Evolutionary conservation across 2,113 vertebrate species (phyloP), one percentile per base, ranked within the genome.

Genomic region (Balaeniceps rex): DNA sequence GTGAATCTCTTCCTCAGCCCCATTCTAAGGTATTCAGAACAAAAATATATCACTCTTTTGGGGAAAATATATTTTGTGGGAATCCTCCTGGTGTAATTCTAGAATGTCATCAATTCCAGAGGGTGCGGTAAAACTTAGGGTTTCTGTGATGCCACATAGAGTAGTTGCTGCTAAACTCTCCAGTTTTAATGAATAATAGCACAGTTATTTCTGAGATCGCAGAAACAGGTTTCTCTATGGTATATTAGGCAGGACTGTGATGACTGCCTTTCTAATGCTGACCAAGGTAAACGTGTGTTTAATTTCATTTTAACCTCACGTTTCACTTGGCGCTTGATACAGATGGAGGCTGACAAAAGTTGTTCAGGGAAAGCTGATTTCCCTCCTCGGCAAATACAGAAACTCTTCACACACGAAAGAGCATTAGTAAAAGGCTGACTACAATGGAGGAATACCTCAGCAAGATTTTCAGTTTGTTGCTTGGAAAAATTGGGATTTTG

Each of bases 301-400:
- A 52, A 87, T 89, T 93, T 96, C 38, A 40, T 57, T 79, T 84
- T 77, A 72, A 81, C 57, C 63, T 86, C 77, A 63, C 72, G 40
- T 93, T 95, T 93, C 92, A 70, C 74, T 96, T 92, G 82, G 84
- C 33, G 19, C 51, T 80, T 95, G 82, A 94, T 90, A 57, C 36
- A 76, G 80, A 91, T 94, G 63, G 75, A 85, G 64, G 57, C 77
- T 80, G 87, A 83, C 84, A 87, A 70, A 94, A 93, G 58, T 81
- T 88, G 68, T 92, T 91, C 71, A 55, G 86, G 93, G 92, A 93
- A 91, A 66, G 71, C 51, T 24, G 47, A 94, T 92, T 93, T 71
- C 46, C 38, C 46, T 96, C 70, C 52, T 88, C 2, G 0, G 81
- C 74, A 96, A 92, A 92, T 60, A 31, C 36, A 86, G 66, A 89